Conservation (phyloP, 53 echinoderm and acorn worm genomes). For the Echinometra lucunter region DNA sequence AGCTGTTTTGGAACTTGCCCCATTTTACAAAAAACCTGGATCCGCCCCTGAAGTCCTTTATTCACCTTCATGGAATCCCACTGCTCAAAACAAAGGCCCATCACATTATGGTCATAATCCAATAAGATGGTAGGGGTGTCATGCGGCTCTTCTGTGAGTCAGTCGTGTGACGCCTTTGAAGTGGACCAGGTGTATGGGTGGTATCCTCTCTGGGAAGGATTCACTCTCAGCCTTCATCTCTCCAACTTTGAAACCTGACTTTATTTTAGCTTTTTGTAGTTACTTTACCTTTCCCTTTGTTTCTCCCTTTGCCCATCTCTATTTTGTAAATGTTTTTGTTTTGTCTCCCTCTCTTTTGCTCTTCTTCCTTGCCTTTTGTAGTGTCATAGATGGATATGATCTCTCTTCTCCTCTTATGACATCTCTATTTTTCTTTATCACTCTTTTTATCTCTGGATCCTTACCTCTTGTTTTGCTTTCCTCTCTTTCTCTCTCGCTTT, state of each 20-base stretch:
- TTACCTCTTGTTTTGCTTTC: too few species aligned
- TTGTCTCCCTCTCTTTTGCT: background rate
- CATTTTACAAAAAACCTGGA: background rate
- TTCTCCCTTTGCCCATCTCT: background rate
- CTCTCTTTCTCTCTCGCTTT: background rate
- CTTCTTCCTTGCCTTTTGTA: background rate
- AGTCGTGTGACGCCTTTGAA: conserved; percentile 58
- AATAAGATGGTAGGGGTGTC: conserved; percentile 25
- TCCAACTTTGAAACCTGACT: background rate
- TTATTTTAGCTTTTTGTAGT: background rate
- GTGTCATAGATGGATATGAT: too few species aligned
- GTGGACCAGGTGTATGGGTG: conserved; percentile 63
- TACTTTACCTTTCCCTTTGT: background rate
- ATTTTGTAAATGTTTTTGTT: background rate
- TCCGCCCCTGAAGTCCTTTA: background rate
- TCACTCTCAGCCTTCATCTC: background rate
- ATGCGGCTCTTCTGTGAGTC: conserved; percentile 57
- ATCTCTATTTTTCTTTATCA: too few species aligned
- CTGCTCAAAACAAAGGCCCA: conserved; percentile 44
- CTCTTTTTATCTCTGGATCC: too few species aligned
- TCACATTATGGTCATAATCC: conserved; percentile 54
- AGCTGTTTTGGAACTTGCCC: too few species aligned
- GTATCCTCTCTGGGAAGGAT: background rate
- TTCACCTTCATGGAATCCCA: background rate
- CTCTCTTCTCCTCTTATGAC: background rate